Base-by-base conservation (phyloP, 1,140 invertebrate species). In the Ooceraea biroi region DNA sequence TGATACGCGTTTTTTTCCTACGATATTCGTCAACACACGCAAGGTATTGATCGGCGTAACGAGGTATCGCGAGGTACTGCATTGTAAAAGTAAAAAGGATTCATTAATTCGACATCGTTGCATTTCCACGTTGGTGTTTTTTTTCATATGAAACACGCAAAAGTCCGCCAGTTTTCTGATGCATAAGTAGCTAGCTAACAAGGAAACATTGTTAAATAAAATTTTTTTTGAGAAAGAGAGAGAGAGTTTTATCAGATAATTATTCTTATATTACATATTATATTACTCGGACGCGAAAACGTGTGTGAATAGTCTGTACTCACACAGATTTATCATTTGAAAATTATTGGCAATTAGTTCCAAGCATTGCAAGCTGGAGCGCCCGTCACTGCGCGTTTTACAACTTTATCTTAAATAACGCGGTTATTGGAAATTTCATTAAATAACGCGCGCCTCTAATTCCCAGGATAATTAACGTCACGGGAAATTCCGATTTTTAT, bases 401-500 rank as follows among this genome's bases (percentile, higher is more conserved):
- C 48, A 68, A 55, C n/a, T 12, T 71, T 71, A 71, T 46, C 65
- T 80, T 58, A 48, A 2, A 14, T 57, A 57, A 80, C 36, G 41
- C n/a, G 76, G n/a, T 71, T 50, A 22, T 58, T 80, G 65, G 71
- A 80, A 80, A 71, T 80, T 80, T 80, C 69, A 80, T 80, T 69
- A 80, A 80, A 36, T 57, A 69, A 57, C 69, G 63, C 65, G 50
- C 36, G 65, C 7, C 36, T 80, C 65, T 80, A 71, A 69, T 80
- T 71, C 69, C 22, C 30, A 22, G 8, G 52, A 69, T 71, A 80
- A 80, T 80, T 80, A 80, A 71, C 19, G 76, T 71, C 71, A 58
- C 57, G 76, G 36, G 44, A 80, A 30, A 69, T 80, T 80, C 65
- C 36, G 36, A 69, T n/a, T 80, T 80, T 71, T 50, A 65, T 17